Evolutionary conservation across 2,113 vertebrate species (phyloP).

Genomic region (Cinclus mexicanus): DNA sequence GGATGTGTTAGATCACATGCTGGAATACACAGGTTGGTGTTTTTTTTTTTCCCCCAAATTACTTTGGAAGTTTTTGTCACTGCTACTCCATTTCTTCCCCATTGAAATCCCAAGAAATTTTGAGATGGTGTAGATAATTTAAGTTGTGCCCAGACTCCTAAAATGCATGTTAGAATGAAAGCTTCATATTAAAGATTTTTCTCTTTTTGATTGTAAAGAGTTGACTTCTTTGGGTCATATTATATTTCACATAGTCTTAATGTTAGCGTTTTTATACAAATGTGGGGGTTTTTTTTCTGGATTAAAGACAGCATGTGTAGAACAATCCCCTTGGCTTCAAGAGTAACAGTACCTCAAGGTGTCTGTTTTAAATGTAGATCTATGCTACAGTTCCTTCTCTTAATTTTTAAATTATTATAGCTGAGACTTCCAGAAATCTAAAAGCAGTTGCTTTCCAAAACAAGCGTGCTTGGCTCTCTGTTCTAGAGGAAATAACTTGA

Average conservation of each 20-base stretch:
- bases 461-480: not conserved
- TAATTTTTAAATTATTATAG: not conserved
- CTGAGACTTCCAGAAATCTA: not conserved
- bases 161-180: not conserved
- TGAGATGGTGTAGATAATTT: not conserved
- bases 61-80: not conserved
- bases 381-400: not conserved
- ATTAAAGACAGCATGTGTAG: not conserved
- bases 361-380: not conserved
- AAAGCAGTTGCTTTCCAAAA: not conserved
- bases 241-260: not conserved
- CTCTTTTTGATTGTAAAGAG: not conserved
- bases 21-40: not conserved
- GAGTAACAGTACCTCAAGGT: not conserved
- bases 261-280: not conserved
- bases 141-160: not conserved
- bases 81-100: not conserved
- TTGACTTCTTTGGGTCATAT: rapidly evolving
- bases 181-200: not conserved
- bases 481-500: not conserved
- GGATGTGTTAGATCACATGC: not conserved
- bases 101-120: not conserved
- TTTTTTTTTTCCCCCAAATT: not conserved
- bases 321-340: not conserved
- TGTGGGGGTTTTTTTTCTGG: not conserved